Conservation (phyloP, 2,888 invertebrate species). For the Siphonodentalium dalli region DNA sequence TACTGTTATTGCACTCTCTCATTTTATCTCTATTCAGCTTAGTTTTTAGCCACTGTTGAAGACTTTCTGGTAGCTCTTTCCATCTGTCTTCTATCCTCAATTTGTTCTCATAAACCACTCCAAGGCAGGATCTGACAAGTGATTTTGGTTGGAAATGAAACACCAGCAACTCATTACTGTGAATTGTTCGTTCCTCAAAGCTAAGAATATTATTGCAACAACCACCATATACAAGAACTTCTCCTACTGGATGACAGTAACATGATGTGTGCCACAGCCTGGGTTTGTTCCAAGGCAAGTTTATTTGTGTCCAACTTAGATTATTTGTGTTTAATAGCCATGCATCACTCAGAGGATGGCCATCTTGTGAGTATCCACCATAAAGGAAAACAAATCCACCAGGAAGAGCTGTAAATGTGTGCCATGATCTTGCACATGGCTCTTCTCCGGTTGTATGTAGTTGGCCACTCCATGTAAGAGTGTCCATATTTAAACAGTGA, state of each 20-base stretch:
- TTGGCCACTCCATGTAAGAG: slow-evolving; percentile 65
- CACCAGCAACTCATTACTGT: slow-evolving; percentile 38
- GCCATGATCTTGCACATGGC: slow-evolving; percentile 64
- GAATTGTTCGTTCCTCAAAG: slow-evolving; percentile 29
- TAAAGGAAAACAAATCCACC: slow-evolving; percentile 53
- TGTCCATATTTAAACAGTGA: slow-evolving; percentile 63
- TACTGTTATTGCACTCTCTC: too few species aligned
- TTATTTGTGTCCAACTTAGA: slow-evolving; percentile 52
- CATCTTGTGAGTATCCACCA: slow-evolving; percentile 48
- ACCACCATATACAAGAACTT: slow-evolving; percentile 63
- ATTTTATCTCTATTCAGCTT: slow-evolving; percentile 10
- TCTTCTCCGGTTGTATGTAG: slow-evolving; percentile 38
- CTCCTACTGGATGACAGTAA: slow-evolving; percentile 42
- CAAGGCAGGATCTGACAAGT: slow-evolving; percentile 38
- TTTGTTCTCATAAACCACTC: slow-evolving; percentile 29
- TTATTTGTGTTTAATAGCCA: slow-evolving; percentile 54
- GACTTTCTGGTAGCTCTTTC: slow-evolving; percentile 27
- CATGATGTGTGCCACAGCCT: slow-evolving; percentile 64
- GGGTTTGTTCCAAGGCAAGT: slow-evolving; percentile 39
- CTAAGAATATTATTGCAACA: slow-evolving; percentile 57
- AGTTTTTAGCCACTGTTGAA: slow-evolving; percentile 28
- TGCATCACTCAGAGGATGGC: slow-evolving; percentile 53
- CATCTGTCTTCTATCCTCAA: slow-evolving; percentile 24
- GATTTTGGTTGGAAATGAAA: slow-evolving; percentile 44
- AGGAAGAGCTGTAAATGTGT: slow-evolving; percentile 54